A percentile compares a stretch with the other conserved stretches of the same genome.
phyloP scores from a whole-genome alignment of 1,140 invertebrate species.

The Danaus plexippus region DNA sequence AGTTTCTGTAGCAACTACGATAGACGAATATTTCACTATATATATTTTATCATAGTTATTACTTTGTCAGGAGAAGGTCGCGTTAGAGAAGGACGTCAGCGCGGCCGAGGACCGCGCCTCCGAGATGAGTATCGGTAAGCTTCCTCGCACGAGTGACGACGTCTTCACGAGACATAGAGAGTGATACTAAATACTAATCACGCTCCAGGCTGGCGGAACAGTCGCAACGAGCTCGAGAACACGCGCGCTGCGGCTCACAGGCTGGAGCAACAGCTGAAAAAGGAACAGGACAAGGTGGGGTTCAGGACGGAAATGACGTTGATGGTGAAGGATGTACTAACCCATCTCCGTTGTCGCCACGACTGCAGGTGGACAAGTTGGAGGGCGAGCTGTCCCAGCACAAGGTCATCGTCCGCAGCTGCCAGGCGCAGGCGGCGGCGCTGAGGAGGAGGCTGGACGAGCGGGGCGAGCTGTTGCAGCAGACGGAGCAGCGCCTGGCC shows the following conservation, averaged over 20 bases:
- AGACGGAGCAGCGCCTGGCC: background rate
- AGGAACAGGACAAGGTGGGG: constrained; percentile 29
- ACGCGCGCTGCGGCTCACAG: constrained; percentile 40
- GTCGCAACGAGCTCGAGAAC: constrained; percentile 55
- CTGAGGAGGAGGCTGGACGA: constrained; percentile 14
- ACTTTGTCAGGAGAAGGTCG: constrained; percentile 64
- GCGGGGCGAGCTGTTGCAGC: background rate
- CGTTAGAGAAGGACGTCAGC: constrained; percentile 56
- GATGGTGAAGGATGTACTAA: too few species aligned
- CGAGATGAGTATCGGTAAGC: constrained; percentile 51
- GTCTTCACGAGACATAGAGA: background rate
- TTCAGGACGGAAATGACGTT: constrained; percentile 28
- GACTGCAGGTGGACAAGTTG: constrained; percentile 30
- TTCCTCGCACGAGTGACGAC: background rate
- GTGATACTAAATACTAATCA: background rate
- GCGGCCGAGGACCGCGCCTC: constrained; percentile 49
- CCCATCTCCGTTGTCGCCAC: too few species aligned
- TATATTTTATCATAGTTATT: background rate
- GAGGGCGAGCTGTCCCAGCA: constrained; percentile 39
- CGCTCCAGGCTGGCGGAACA: constrained; percentile 50
- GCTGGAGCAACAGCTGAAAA: constrained; percentile 27
- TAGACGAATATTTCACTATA: too few species aligned
- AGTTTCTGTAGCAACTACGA: too few species aligned
- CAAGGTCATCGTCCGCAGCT: constrained; percentile 25
- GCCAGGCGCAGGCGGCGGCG: constrained; percentile 26